Conservation (phyloP, 64 coral and sea anemone genomes). For the Montipora cactus region DNA sequence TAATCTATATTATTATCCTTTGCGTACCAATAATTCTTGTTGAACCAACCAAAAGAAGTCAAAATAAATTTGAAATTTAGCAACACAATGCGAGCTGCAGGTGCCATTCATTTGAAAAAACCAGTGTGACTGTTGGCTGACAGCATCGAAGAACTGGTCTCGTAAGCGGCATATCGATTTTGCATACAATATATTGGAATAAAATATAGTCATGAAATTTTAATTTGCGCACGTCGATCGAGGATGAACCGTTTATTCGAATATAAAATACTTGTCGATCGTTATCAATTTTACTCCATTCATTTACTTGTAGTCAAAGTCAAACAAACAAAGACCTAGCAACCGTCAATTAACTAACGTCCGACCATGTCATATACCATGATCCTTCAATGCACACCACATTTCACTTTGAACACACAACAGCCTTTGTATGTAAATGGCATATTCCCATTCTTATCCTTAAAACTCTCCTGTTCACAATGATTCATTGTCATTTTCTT, state of each 20-base stretch:
- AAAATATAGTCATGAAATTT: constrained; percentile 1
- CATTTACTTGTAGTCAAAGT: not conserved
- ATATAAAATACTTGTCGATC: constrained; percentile 4
- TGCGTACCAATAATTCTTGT: not conserved
- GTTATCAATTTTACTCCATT: not conserved
- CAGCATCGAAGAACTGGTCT: not conserved
- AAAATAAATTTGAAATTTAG: not conserved
- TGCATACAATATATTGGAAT: not conserved
- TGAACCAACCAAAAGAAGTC: not conserved
- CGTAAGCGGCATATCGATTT: not conserved
- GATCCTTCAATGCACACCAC: not conserved
- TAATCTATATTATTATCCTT: not conserved
- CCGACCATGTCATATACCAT: not conserved
- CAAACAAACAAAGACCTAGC: not conserved
- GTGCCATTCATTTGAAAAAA: not conserved
- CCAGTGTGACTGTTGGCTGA: not conserved
- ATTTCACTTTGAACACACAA: not conserved
- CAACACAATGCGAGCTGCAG: constrained; percentile 23
- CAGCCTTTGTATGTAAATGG: not conserved
- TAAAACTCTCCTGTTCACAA: not conserved
- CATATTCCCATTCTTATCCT: not conserved
- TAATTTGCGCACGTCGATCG: constrained; percentile 17
- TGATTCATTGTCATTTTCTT: not conserved
- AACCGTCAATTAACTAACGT: not conserved
- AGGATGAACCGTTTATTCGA: not conserved